These are phyloP conservation scores for Lepeophtheirus nordmannii DNA, from an alignment of 2,888 invertebrate species.

Conservation along the genomic window DNA sequence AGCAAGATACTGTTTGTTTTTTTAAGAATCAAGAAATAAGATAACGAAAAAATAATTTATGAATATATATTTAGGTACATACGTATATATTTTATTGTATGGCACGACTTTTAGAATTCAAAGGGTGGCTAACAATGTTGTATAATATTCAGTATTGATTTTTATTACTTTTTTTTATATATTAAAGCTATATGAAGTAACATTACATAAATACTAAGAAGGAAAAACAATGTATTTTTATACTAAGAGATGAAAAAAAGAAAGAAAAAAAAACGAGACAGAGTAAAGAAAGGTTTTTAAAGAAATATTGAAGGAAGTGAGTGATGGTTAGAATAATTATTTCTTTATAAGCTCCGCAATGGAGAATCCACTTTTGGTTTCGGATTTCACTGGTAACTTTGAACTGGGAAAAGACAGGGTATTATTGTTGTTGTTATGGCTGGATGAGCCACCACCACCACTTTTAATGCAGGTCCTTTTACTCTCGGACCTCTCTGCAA, in stretches of 20 bases:
- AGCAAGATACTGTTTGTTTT: too few species aligned
- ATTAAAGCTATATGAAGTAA: constrained; percentile 2
- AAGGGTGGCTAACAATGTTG: neutral
- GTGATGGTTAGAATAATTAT: neutral
- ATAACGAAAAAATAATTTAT: too few species aligned
- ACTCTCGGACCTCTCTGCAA: constrained; percentile 19
- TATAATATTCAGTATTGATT: neutral
- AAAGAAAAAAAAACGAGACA: neutral
- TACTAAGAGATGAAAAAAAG: neutral
- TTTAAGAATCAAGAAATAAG: too few species aligned
- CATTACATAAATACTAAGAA: neutral
- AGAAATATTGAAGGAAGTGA: too few species aligned
- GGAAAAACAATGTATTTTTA: neutral
- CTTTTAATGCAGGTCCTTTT: constrained; percentile 7
- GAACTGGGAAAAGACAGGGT: neutral
- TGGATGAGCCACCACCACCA: neutral
- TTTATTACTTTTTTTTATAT: neutral
- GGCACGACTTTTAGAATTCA: neutral
- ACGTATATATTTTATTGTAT: neutral
- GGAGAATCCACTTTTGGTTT: constrained; percentile 17
- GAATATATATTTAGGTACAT: neutral
- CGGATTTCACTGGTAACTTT: neutral
- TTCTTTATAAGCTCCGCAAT: constrained; percentile 19
- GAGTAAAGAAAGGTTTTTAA: neutral
- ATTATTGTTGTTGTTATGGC: neutral